phyloP scores from a whole-genome alignment of 2,888 invertebrate species.

The Zygothrica quintamaculata region DNA sequence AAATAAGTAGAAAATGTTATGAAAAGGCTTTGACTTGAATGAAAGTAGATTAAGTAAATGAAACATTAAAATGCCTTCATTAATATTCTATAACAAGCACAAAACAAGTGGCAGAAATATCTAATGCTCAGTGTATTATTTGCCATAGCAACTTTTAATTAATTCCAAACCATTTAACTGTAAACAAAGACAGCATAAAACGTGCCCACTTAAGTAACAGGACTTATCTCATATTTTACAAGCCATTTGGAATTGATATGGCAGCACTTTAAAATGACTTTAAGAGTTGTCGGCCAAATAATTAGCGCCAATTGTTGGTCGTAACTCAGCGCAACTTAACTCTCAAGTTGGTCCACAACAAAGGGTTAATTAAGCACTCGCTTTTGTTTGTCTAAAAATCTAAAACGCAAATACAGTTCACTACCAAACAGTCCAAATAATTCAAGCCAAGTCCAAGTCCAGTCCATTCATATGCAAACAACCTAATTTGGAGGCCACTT shows the following conservation, averaged over 20 bases:
- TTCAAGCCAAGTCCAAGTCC: too few species aligned
- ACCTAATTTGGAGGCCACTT: not conserved
- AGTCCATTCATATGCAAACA: conserved; percentile 1
- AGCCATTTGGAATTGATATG: conserved; percentile 54
- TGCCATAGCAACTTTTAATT: conserved; percentile 67
- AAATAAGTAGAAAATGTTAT: too few species aligned
- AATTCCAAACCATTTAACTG: conserved; percentile 78
- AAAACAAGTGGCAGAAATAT: conserved; percentile 20
- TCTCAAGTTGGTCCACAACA: conserved; percentile 36
- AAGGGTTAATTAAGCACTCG: conserved; percentile 58
- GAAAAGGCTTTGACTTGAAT: not conserved
- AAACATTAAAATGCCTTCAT: conserved; percentile 6
- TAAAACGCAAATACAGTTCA: conserved; percentile 13
- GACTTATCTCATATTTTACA: conserved; percentile 71
- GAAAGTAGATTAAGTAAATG: conserved; percentile 4
- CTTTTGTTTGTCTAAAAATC: conserved; percentile 35
- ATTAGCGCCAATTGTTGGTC: conserved; percentile 60
- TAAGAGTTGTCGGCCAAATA: conserved; percentile 41
- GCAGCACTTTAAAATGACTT: conserved; percentile 35
- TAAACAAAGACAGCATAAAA: conserved; percentile 50
- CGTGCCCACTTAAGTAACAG: conserved; percentile 36
- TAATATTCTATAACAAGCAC: conserved; percentile 1
- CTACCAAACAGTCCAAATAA: too few species aligned
- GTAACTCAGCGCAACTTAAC: conserved; percentile 28
- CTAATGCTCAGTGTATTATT: conserved; percentile 42